phyloP scores from a whole-genome alignment of 2,113 vertebrate species.

The Nothocercus nigrocapillus region DNA sequence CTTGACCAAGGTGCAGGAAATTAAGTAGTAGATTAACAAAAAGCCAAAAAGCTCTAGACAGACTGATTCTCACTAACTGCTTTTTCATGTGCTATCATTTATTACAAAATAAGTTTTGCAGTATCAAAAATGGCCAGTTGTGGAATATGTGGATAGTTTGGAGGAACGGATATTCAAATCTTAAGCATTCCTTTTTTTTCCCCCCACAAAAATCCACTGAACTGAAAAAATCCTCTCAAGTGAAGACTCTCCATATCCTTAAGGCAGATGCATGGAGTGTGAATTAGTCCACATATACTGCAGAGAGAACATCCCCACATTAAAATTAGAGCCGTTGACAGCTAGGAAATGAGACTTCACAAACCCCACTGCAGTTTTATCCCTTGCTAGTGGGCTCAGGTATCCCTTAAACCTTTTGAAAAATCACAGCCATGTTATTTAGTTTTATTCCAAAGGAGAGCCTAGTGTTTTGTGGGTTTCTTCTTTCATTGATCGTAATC shows the following conservation, averaged over 20 bases:
- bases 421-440: not conserved
- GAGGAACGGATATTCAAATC: not conserved
- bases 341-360: not conserved
- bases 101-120: not conserved
- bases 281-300: not conserved
- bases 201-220: not conserved
- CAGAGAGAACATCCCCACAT: not conserved
- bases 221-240: not conserved
- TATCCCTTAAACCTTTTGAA: not conserved
- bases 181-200: not conserved
- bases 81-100: not conserved
- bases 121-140: not conserved
- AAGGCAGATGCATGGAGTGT: not conserved
- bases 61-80: not conserved
- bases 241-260: not conserved
- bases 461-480: not conserved
- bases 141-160: not conserved
- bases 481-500: not conserved
- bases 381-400: not conserved
- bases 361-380: not conserved
- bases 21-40: not conserved
- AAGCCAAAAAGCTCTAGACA: not conserved
- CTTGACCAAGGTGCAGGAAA: not conserved
- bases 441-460: not conserved
- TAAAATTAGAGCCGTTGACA: constrained; percentile 29